phyloP scores from a whole-genome alignment of 2,797 vertebrate genomes.

The Gymnothorax javanicus region DNA sequence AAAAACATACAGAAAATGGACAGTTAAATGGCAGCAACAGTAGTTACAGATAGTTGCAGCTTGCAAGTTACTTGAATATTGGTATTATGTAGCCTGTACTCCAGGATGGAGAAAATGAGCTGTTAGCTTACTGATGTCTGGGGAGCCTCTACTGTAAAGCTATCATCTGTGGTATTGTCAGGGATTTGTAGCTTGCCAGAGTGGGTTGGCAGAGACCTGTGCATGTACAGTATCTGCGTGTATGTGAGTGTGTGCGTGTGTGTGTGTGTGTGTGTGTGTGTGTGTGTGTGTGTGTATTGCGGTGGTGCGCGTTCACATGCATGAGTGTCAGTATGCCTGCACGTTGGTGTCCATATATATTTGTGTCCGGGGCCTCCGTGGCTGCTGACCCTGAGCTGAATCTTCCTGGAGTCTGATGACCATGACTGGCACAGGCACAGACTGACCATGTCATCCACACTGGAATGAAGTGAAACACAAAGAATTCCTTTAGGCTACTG shows the following conservation, averaged over 20 bases:
- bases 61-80: background rate
- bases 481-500: slow-evolving; percentile 45
- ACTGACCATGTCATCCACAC: slow-evolving; percentile 53
- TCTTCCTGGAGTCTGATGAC: slow-evolving; percentile 51
- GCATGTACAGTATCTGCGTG: slow-evolving; percentile 59
- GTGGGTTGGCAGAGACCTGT: slow-evolving; percentile 66
- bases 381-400: slow-evolving; percentile 58
- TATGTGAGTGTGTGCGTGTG: slow-evolving; percentile 40
- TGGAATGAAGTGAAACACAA: slow-evolving; percentile 59
- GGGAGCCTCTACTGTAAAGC: slow-evolving; percentile 74
- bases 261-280: slow-evolving; percentile 21
- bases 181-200: slow-evolving; percentile 80
- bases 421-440: slow-evolving; percentile 49
- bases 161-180: slow-evolving; percentile 78
- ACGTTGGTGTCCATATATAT: slow-evolving; percentile 39
- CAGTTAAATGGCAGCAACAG: background rate
- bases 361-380: slow-evolving; percentile 53
- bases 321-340: background rate
- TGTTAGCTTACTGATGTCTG: slow-evolving; percentile 66
- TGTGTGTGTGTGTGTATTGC: background rate
- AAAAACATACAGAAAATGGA: background rate
- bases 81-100: background rate
- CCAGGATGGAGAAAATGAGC: background rate
- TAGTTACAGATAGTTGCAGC: background rate
- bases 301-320: background rate